Evolutionary conservation across 2,113 vertebrate species (phyloP), one percentile per base, ranked within the genome.

Genomic region (Oreotrochilus melanogaster): DNA sequence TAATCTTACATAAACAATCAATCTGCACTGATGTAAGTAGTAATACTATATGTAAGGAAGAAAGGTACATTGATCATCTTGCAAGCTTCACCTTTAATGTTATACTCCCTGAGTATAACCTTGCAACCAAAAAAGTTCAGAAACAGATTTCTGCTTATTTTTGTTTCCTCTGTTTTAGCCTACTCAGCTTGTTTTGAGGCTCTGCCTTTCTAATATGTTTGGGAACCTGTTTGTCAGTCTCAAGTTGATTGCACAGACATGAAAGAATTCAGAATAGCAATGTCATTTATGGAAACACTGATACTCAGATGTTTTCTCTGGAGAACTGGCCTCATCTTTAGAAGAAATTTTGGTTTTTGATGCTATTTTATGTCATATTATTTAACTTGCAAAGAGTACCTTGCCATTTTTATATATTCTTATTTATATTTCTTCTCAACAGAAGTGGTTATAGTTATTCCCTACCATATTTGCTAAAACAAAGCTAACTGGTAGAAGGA

Each of bases 41-140:
- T 22, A 30, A 37, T 28, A 57, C 69, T 70, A 2, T 35, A 15
- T 18, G 2, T 45, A 19, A 60, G 18, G 22, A 62, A 74, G 17
- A 74, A 65, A 80, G 3, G 11, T 19, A 18, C 5, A 8, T n/a
- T 70, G 14, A 2, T 87, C 2, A 42, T 5, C 1, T 1, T 1
- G 1, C 12, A 86, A 56, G 21, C 11, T 60, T 50, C 2, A 11
- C 56, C 71, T 72, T 75, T 83, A 47, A 23, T 10, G 5, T 1
- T 42, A 5, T 17, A 11, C 4, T 73, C 15, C 14, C 18, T 37
- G 35, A 37, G 35, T 37, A 37, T 37, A 37, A 37, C 35, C 35
- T 1, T 33, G 10, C 21, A 74, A 85, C 5, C 27, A 39, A 81
- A 66, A 61, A 87, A 10, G 2, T 62, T 89, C 31, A 18, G 15